Evolutionary conservation across 2,113 vertebrate genomes (phyloP).

Genomic region (Lucifuga dentata): DNA sequence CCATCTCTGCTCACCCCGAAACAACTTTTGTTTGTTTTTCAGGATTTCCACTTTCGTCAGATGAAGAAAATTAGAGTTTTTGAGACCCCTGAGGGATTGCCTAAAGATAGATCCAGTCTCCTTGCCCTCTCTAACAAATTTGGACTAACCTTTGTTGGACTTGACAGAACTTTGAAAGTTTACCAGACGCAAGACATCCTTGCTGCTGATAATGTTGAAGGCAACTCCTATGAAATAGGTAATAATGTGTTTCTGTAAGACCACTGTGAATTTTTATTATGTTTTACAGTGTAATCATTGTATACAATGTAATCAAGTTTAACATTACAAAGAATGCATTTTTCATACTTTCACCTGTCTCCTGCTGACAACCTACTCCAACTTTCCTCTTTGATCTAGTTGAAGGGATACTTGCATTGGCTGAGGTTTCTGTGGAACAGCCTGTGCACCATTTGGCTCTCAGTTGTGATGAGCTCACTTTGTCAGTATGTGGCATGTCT

Average conservation of each 20-base stretch:
- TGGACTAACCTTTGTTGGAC: constrained; percentile 89
- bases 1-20: neutral
- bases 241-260: constrained; percentile 9
- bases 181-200: constrained; percentile 88
- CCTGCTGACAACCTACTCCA: neutral
- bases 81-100: constrained; percentile 84
- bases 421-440: constrained; percentile 83
- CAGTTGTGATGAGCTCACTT: constrained; percentile 92
- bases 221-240: constrained; percentile 92
- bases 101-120: constrained; percentile 89
- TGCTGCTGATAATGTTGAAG: constrained; percentile 85
- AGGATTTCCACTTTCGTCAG: constrained; percentile 97
- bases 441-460: constrained; percentile 91
- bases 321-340: neutral
- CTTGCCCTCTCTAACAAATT: constrained; percentile 93
- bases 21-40: constrained; percentile 19
- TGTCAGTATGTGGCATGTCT: constrained; percentile 89
- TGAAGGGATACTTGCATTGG: constrained; percentile 81
- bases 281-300: no score
- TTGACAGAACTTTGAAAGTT: constrained; percentile 85
- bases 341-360: neutral
- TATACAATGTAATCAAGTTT: neutral
- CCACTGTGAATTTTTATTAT: no score
- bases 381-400: constrained; percentile 75
- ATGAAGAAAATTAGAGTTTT: constrained; percentile 94